Base-by-base conservation (phyloP, 2,888 invertebrate species). In the Gnatocerus cornutus region DNA sequence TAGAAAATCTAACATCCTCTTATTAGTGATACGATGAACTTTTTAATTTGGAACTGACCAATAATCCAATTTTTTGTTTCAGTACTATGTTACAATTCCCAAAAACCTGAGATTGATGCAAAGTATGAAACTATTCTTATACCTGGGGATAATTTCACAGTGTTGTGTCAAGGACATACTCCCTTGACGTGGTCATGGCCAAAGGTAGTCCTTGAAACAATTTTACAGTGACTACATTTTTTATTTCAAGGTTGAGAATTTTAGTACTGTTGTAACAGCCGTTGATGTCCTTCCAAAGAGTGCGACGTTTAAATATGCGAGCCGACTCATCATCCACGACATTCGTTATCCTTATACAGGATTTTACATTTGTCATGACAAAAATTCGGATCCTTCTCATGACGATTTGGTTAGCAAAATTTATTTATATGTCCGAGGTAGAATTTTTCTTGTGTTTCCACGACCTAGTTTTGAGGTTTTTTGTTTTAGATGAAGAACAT, bases 361-460 rank as follows among this genome's bases (percentile, higher is more conserved):
- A 8, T 85, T 78, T 72, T 86, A 84, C 69, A 79, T 76, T 13
- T 87, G 87, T 72, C 76, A 79, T 64, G 83, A 85, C 13, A 79
- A 82, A n/a, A 77, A 82, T 8, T 75, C 82, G 1, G 80, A 80
- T 1, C 79, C 84, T 53, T 67, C 84, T 46, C 81, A 84, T 10
- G 80, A 83, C 50, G 73, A 76, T 9, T 80, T 81, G 50, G 78
- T 81, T 12, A 84, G 85, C 8, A 84, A 84, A n/a, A 84, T 88
- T 21, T 89, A 89, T 77, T 75, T 90, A 7, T 90, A 84, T 79
- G 88, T 89, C 0, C 83, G 87, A 78, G 89, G 88, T 88, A 80
- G 21, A n/a, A 82, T 80, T 43, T 16, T 29, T 16, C 6, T 64
- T 33, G n/a, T 33, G 9, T 9, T 33, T n/a, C n/a, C n/a, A n/a